phyloP scores from a whole-genome alignment of 1,140 invertebrate species.

The Halictus rubicundus region DNA sequence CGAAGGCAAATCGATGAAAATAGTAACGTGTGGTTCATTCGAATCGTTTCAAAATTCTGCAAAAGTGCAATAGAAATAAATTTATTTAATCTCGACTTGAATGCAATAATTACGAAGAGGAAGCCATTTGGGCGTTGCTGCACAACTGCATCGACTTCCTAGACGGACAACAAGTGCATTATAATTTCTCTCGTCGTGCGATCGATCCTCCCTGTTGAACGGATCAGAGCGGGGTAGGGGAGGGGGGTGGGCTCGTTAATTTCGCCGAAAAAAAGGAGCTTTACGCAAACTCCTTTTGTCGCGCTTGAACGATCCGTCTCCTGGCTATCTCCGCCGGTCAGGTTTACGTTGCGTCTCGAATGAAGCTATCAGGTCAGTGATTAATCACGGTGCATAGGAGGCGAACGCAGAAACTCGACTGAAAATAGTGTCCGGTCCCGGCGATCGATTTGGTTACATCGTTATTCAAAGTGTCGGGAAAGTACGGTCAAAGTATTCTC shows the following conservation, averaged over 20 bases:
- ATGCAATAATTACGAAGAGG: too few relatives aligned
- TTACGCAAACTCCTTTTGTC: conserved; percentile 3
- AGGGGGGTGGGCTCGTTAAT: neutral
- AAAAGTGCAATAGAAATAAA: too few relatives aligned
- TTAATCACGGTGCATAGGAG: conserved; percentile 25
- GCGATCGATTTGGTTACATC: conserved; percentile 44
- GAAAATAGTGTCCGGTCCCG: conserved; percentile 27
- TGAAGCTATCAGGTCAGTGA: conserved; percentile 33
- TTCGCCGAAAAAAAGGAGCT: neutral
- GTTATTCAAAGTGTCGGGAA: conserved; percentile 51
- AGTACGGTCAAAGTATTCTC: conserved; percentile 22
- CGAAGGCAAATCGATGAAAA: too few relatives aligned
- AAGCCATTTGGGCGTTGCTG: too few relatives aligned
- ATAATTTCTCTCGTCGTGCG: neutral
- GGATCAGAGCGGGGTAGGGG: neutral
- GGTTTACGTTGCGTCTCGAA: conserved; percentile 17
- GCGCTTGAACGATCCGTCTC: conserved; percentile 25
- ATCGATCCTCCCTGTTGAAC: neutral
- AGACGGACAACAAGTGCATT: too few relatives aligned
- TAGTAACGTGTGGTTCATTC: too few relatives aligned
- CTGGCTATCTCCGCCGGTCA: conserved; percentile 1
- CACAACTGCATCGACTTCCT: too few relatives aligned
- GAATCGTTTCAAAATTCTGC: too few relatives aligned
- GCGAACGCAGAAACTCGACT: conserved; percentile 33
- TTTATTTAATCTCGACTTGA: too few relatives aligned